Conservation (phyloP, 2,888 invertebrate species). For the Mythimna lalbum region DNA sequence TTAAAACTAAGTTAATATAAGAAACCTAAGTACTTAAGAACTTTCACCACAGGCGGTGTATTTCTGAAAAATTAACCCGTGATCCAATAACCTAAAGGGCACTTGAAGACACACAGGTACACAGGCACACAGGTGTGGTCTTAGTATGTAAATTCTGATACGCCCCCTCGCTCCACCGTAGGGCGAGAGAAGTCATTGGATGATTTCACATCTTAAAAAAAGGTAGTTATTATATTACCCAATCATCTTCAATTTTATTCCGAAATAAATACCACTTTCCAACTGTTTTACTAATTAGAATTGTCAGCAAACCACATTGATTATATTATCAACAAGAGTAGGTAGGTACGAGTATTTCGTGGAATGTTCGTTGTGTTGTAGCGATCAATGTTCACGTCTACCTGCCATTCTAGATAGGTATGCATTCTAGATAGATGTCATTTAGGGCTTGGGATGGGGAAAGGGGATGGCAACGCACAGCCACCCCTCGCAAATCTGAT, state of each 20-base stretch:
- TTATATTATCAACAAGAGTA: neutral
- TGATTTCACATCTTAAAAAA: too few species aligned
- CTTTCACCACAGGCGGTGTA: neutral
- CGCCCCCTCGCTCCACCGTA: too few species aligned
- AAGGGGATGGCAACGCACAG: neutral
- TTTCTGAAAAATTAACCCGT: too few species aligned
- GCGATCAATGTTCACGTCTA: neutral
- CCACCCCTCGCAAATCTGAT: conserved; percentile 1
- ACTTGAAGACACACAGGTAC: too few species aligned
- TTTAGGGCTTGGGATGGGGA: neutral
- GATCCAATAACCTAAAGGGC: too few species aligned
- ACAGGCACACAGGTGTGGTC: too few species aligned
- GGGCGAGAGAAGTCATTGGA: too few species aligned
- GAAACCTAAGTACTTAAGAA: neutral
- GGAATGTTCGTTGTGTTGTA: neutral
- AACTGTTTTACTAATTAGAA: too few species aligned
- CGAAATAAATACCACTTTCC: neutral
- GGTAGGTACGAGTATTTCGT: neutral
- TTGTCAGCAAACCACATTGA: neutral
- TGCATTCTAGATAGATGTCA: neutral
- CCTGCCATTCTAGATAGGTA: neutral
- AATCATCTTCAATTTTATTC: too few species aligned
- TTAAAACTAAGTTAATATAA: neutral
- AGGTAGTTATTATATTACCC: too few species aligned
- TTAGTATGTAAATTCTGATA: too few species aligned